Base-by-base conservation (phyloP, 1,140 invertebrate species). In the Aphelenchoides avenae region DNA sequence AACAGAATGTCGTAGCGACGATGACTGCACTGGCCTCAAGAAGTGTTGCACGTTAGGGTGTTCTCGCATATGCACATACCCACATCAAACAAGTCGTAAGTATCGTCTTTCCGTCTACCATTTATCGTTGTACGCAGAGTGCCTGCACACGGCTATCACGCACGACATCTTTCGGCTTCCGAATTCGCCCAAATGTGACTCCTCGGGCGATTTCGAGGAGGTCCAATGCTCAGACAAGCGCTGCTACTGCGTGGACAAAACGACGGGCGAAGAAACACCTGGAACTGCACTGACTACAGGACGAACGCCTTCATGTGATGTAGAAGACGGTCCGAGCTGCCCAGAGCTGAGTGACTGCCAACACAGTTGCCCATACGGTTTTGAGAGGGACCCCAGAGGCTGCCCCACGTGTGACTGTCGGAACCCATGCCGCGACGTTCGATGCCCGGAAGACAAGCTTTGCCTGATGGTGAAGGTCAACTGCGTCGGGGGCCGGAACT, bases 71-170 rank as follows among this genome's bases (percentile, higher is more conserved):
- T 74, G 66, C 44, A 57, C 59, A 22, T 73, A 67, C 49, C 71
- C 70, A 29, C 27, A 52, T 24, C 63, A 52, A 27, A 68, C 66
- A 9, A 72, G n/a, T n/a, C n/a, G n/a, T n/a, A n/a, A n/a, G n/a
- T n/a, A n/a, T n/a, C n/a, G n/a, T n/a, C n/a, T n/a, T n/a, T n/a
- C n/a, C n/a, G n/a, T n/a, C n/a, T n/a, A n/a, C n/a, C n/a, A n/a
- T n/a, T n/a, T n/a, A n/a, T n/a, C n/a, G n/a, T n/a, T n/a, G n/a
- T n/a, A n/a, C n/a, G 64, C 54, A 68, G 60, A 64, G 3, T 71
- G 69, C 48, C 46, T 71, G 11, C 70, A 71, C 42, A 20, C 61
- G 11, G 70, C 69, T 2, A 66, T 71, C 22, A 70, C 67, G 5
- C 54, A 48, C 13, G 66, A 71, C 43, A 18, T 71, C 13, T 70